These are phyloP conservation scores for Akabosia matsudoensis DNA, from an alignment of 1,140 invertebrate genomes.

Conservation along the genomic window DNA sequence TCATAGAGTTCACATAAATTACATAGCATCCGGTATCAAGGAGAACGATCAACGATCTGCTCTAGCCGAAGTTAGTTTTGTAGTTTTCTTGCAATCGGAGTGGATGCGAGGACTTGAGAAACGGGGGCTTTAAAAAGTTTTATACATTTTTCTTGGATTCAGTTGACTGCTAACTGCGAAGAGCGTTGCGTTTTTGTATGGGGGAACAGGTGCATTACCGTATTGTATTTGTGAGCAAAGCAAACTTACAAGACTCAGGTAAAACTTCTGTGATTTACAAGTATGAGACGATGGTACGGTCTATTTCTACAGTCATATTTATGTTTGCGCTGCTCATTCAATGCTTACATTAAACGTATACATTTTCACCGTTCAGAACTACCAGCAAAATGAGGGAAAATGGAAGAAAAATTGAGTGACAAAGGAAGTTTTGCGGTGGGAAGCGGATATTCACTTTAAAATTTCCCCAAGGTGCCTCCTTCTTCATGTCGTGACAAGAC, in stretches of 20 bases:
- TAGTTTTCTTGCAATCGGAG: no score
- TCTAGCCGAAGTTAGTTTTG: background rate
- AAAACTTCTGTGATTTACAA: background rate
- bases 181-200: no score
- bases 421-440: conserved; percentile 34
- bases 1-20: conserved; percentile 21
- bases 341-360: background rate
- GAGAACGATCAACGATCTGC: background rate
- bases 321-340: background rate
- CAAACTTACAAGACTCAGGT: no score
- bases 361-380: background rate
- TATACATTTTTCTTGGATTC: no score
- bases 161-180: no score
- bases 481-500: background rate
- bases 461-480: conserved; percentile 31
- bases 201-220: no score
- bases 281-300: background rate
- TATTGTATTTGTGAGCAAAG: no score
- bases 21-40: conserved; percentile 19
- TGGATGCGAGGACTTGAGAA: no score
- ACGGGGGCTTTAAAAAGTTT: no score
- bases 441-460: conserved; percentile 42
- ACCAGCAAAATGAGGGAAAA: background rate
- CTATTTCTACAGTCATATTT: background rate
- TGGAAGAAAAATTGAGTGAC: background rate